These are phyloP conservation scores for Falco novaeseelandiae DNA, from an alignment of 2,797 vertebrate genomes.

Conservation along the genomic window DNA sequence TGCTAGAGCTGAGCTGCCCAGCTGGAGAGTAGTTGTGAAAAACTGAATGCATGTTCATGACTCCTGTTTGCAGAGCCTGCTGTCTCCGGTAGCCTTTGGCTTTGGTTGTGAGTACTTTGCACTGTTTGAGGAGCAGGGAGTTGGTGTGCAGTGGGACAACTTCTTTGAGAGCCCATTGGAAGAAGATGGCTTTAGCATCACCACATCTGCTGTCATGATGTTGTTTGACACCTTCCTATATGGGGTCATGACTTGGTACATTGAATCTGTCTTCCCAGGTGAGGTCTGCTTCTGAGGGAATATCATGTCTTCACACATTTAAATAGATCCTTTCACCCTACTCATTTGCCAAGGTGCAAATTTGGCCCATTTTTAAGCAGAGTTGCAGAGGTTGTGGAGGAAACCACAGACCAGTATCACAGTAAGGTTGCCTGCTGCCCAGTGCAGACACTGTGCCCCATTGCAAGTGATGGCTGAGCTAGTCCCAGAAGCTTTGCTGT, in stretches of 20 bases:
- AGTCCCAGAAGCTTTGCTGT: neutral
- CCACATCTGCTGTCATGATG: constrained; percentile 92
- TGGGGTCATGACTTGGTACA: constrained; percentile 96
- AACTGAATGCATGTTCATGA: neutral
- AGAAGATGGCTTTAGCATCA: constrained; percentile 92
- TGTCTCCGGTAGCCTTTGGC: constrained; percentile 96
- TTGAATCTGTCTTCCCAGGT: constrained; percentile 97
- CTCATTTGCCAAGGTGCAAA: neutral
- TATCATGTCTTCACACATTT: neutral
- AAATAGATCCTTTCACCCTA: neutral
- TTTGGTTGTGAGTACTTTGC: constrained; percentile 97
- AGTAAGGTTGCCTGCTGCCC: neutral
- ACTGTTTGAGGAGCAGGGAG: constrained; percentile 95
- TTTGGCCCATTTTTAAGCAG: neutral
- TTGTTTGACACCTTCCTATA: constrained; percentile 91
- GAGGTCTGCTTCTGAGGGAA: neutral
- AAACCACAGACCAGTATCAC: neutral
- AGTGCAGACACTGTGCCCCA: neutral
- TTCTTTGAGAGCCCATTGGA: constrained; percentile 90
- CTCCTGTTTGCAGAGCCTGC: constrained; percentile 83
- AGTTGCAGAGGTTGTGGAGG: neutral
- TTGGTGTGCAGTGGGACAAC: constrained; percentile 96
- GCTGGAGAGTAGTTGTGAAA: neutral
- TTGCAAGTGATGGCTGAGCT: neutral
- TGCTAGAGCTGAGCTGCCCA: neutral